Conservation (phyloP, 2,113 vertebrate genomes). For the Suncus etruscus region DNA sequence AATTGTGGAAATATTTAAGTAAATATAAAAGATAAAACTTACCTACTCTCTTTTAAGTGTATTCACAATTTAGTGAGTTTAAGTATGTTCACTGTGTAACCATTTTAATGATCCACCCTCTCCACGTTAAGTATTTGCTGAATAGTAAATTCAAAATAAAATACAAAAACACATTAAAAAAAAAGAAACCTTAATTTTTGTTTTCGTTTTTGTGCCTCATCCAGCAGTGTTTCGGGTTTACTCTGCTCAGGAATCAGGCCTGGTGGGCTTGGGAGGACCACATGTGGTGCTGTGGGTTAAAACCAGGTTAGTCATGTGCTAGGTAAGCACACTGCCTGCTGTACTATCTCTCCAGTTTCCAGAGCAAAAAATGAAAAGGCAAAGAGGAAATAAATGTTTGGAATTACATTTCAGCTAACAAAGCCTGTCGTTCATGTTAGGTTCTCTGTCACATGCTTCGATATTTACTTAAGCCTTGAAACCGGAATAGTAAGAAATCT, state of each 20-base stretch:
- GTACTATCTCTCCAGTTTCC: no score
- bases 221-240: no score
- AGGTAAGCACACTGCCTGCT: no score
- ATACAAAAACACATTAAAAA: not conserved
- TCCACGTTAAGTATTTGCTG: not conserved
- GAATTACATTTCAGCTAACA: slow-evolving; percentile 65
- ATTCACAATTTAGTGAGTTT: not conserved
- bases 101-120: not conserved
- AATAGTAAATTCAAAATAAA: slow-evolving; percentile 48
- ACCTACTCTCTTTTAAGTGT: not conserved
- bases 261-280: no score
- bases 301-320: no score
- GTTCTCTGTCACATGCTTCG: not conserved
- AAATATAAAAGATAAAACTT: not conserved
- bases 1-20: slow-evolving; percentile 22
- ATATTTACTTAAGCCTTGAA: slow-evolving; percentile 56
- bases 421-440: slow-evolving; percentile 57
- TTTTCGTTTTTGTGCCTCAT: no score
- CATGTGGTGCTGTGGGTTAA: no score
- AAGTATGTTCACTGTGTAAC: not conserved
- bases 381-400: slow-evolving; percentile 40
- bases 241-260: no score
- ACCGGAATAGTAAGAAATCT: slow-evolving; percentile 34
- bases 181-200: not conserved
- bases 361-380: not conserved